Evolutionary conservation across 2,888 invertebrate species (phyloP).

Genomic region (Torymus aiolomorphi): DNA sequence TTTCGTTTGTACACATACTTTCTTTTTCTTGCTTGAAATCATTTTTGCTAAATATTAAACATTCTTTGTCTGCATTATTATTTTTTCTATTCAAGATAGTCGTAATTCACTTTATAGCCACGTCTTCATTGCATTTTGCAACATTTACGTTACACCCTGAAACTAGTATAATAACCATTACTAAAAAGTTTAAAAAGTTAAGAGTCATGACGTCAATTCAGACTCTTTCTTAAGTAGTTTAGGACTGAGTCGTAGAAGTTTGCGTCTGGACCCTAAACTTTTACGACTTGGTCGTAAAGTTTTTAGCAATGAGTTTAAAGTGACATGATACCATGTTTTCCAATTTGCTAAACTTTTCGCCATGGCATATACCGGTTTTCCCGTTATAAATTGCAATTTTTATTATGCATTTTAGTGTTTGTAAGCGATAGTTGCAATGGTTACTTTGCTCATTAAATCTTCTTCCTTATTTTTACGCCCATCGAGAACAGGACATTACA

Average conservation of each 20-base stretch:
- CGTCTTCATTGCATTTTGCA: background rate
- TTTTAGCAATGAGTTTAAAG: constrained; percentile 46
- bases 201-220: constrained; percentile 24
- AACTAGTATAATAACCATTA: constrained; percentile 27
- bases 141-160: constrained; percentile 6
- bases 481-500: background rate
- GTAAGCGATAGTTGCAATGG: background rate
- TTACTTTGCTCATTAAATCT: background rate
- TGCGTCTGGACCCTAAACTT: constrained; percentile 30
- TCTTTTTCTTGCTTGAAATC: no score
- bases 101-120: no score
- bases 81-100: no score
- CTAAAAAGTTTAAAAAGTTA: constrained; percentile 34
- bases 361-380: constrained; percentile 10
- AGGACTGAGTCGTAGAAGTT: constrained; percentile 28
- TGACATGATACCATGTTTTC: constrained; percentile 44
- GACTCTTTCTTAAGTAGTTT: constrained; percentile 42
- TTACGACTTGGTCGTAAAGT: constrained; percentile 44
- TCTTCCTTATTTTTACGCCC: background rate
- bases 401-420: constrained; percentile 8
- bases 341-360: constrained; percentile 41
- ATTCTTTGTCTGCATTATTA: background rate
- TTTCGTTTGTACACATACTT: no score
- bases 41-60: background rate
- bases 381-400: constrained; percentile 20